Conservation (phyloP, 2,113 vertebrate species). For the Indicator maculatus region DNA sequence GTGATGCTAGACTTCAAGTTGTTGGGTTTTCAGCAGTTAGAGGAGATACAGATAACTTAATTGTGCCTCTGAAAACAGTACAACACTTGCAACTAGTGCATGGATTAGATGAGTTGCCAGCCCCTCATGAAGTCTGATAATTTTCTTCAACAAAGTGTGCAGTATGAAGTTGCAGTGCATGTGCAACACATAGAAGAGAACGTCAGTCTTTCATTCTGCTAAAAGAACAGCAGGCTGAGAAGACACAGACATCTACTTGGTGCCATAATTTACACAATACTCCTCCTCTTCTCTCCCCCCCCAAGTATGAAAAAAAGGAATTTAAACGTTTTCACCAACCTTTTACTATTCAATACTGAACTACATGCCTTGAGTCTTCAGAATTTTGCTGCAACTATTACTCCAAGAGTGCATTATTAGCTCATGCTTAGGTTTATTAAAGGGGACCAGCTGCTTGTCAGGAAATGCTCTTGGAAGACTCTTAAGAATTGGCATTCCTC, state of each 20-base stretch:
- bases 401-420: neutral
- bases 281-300: too few relatives aligned
- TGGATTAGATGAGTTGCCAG: neutral
- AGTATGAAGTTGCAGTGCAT: neutral
- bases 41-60: neutral
- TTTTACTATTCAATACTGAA: neutral
- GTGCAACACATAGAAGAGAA: neutral
- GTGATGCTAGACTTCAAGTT: neutral
- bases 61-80: neutral
- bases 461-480: neutral
- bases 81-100: neutral
- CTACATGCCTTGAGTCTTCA: neutral
- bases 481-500: neutral
- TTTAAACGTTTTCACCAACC: slow-evolving; percentile 10
- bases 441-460: neutral
- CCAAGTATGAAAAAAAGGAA: neutral
- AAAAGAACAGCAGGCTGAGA: neutral
- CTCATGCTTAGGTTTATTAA: neutral
- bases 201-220: slow-evolving; percentile 8
- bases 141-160: neutral
- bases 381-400: neutral
- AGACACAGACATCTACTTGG: slow-evolving; percentile 22
- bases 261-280: neutral
- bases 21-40: neutral
- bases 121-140: neutral